Evolutionary conservation across 2,888 invertebrate genomes (phyloP), one percentile per base, ranked within the genome.

Genomic region (Polyommatus iphigenia): DNA sequence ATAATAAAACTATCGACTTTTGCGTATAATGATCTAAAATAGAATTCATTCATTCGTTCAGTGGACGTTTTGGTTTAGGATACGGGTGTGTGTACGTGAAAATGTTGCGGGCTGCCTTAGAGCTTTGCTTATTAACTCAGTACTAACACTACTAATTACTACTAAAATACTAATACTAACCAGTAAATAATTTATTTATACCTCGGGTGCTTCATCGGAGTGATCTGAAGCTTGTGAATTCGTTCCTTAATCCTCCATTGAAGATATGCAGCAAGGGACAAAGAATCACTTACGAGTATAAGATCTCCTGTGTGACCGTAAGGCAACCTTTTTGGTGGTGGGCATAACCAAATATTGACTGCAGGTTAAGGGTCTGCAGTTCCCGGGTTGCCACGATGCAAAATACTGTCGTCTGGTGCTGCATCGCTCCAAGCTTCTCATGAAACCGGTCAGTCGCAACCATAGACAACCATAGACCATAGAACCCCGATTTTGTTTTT

Each of bases 291-390:
- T 18, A n/a, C n/a, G n/a, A n/a, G n/a, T n/a, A 24, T 77, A 77
- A 62, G 50, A 67, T 67, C 67, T 59, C 76, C 41, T 24, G 62
- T 32, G 67, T 67, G 29, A 32, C 67, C 15, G 24, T 67, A 67
- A 67, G 29, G 29, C 67, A 67, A 67, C 29, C 18, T 29, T 67
- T 32, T 29, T 29, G 62, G 76, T 80, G 81, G 78, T 81, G 80
- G 71, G 76, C 71, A 81, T 81, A 81, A 81, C 81, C 76, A 78
- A 87, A 87, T 88, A 88, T 91, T 94, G 94, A 92, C 92, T 92
- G 93, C 96, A 98, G 98, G 97, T 98, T 95, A 98, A 98, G 96
- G 98, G 98, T 95, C 96, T 98, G 95, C 97, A 97, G 96, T 98
- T 98, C 95, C 98, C 98, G 93, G 98, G 98, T 95, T 97, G 98